Evolutionary conservation across 2,797 vertebrate species (phyloP).

Genomic region (Urocyon cinereoargenteus): DNA sequence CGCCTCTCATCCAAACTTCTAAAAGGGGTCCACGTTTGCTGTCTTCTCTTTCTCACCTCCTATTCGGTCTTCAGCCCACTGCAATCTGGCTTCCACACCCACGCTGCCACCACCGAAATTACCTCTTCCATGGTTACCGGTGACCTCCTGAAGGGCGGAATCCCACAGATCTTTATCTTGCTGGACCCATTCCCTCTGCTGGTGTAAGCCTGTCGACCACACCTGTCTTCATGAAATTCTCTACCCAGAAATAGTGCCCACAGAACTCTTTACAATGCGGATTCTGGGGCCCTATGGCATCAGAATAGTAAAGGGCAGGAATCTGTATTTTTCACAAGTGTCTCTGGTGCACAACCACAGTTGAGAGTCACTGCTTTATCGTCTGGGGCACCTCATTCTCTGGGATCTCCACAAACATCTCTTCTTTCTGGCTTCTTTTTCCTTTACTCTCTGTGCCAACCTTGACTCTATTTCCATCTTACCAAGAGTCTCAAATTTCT

Average conservation of each 20-base stretch:
- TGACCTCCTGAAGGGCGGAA: slow-evolving; percentile 27
- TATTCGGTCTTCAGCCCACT: slow-evolving; percentile 68
- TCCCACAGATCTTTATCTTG: not conserved
- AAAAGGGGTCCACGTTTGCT: slow-evolving; percentile 56
- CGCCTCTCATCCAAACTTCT: slow-evolving; percentile 64
- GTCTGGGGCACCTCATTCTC: not conserved
- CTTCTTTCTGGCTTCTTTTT: not conserved
- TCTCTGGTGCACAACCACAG: not conserved
- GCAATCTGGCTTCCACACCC: slow-evolving; percentile 80
- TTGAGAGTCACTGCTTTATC: not conserved
- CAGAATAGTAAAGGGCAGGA: not conserved
- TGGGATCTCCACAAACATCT: not conserved
- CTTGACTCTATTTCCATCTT: not conserved
- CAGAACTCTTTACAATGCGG: not conserved
- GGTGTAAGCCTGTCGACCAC: not conserved
- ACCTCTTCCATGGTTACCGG: slow-evolving; percentile 61
- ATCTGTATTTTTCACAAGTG: not conserved
- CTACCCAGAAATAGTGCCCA: not conserved
- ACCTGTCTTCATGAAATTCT: not conserved
- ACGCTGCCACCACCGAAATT: slow-evolving; percentile 21
- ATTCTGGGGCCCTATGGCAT: not conserved
- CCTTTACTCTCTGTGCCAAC: not conserved
- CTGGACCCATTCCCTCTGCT: not conserved
- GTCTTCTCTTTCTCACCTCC: slow-evolving; percentile 70
- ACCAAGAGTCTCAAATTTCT: not conserved